Evolutionary conservation across 2,888 invertebrate species (phyloP).

Genomic region (Lepidocyrtoides sp.): DNA sequence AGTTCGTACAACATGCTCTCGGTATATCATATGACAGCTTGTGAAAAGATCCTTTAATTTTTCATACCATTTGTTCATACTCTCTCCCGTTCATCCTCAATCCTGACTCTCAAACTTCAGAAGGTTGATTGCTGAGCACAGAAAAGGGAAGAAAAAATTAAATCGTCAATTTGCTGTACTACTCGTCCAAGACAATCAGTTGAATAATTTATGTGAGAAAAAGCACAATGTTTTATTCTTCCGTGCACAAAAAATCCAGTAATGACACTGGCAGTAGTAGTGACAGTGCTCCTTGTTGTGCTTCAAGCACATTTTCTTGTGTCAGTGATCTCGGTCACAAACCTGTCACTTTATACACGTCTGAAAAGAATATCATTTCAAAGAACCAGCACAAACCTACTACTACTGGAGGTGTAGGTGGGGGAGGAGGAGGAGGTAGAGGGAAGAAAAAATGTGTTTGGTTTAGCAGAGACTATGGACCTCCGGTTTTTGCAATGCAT

Average conservation of each 20-base stretch:
- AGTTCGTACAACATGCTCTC: too few species aligned
- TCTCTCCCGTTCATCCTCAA: too few species aligned
- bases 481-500: constrained; percentile 42
- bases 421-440: background rate
- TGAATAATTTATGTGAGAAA: background rate
- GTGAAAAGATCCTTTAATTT: too few species aligned
- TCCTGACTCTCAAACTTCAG: too few species aligned
- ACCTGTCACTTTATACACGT: constrained; percentile 8
- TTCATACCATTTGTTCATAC: too few species aligned
- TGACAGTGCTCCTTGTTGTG: background rate
- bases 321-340: constrained; percentile 29
- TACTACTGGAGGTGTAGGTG: background rate
- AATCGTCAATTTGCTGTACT: background rate
- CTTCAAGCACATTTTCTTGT: constrained; percentile 19
- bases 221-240: background rate
- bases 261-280: background rate
- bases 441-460: background rate
- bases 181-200: background rate
- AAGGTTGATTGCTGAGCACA: background rate
- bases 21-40: too few species aligned
- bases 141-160: background rate
- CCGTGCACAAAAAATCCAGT: background rate
- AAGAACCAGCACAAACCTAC: background rate
- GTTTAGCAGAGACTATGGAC: background rate
- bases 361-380: constrained; percentile 2